Evolutionary conservation across 92 coral and sea anemone species (phyloP).

Genomic region (Micromussa lordhowensis): DNA sequence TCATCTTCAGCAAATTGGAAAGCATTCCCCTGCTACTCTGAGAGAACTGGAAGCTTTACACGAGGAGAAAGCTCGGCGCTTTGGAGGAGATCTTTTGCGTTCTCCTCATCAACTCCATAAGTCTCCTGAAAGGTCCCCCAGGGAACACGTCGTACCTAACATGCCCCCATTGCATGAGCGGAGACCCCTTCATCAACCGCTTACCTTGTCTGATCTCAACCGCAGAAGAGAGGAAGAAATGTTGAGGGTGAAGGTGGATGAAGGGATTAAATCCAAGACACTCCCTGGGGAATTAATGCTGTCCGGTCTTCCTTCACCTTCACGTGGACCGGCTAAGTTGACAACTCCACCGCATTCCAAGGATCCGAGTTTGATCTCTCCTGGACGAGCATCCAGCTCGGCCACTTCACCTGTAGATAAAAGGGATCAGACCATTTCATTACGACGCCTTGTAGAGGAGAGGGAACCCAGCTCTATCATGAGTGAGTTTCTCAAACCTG

Average conservation of each 20-base stretch:
- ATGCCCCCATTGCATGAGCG: conserved; percentile 70
- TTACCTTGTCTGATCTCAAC: conserved; percentile 88
- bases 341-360: conserved; percentile 67
- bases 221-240: conserved; percentile 89
- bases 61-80: conserved; percentile 80
- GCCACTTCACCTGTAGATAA: conserved; percentile 69
- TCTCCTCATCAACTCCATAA: conserved; percentile 69
- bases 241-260: conserved; percentile 65
- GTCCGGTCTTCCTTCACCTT: conserved; percentile 71
- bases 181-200: conserved; percentile 64
- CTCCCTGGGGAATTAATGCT: conserved; percentile 70
- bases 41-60: conserved; percentile 68
- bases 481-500: conserved; percentile 77
- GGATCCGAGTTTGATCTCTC: conserved; percentile 58
- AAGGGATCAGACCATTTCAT: conserved; percentile 47
- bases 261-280: conserved; percentile 57
- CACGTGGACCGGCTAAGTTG: conserved; percentile 59
- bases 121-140: conserved; percentile 74
- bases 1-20: conserved; percentile 83
- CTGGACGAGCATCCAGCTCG: conserved; percentile 57
- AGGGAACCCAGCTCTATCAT: conserved; percentile 65
- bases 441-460: conserved; percentile 60
- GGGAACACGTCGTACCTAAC: conserved; percentile 66
- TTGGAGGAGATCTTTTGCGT: conserved; percentile 61
- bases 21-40: conserved; percentile 63